Base-by-base conservation (phyloP, 2,797 vertebrate genomes). In the Psittacula echo region DNA sequence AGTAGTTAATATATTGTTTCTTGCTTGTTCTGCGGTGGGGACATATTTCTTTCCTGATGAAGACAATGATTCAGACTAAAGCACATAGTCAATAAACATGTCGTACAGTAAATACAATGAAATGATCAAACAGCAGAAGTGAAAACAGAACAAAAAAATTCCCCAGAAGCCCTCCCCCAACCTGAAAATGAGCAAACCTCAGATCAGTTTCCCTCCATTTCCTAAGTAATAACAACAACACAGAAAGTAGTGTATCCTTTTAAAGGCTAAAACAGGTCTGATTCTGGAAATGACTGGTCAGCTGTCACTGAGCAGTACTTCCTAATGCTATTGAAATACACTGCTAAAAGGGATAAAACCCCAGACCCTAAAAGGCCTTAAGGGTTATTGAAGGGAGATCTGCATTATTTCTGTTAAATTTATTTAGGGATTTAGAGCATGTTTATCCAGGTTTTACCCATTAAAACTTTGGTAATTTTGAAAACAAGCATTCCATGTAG, bases 311-410 rank as follows among this genome's bases (percentile, higher is more conserved):
- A 85, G 32, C 23, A 48, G 21, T 72, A 45, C 34, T 85, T 86
- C 50, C 58, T 76, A 78, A 75, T 66, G 37, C 27, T 89, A 5
- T 81, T 41, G 45, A 13, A 83, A 61, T 91, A 81, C 62, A 85
- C 41, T 90, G 20, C 42, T 56, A 13, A 85, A 66, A 61, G 22
- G 24, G n/a, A 48, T 50, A 32, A 75, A 60, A 1, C 0, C 5
- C 5, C 37, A 83, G 48, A 23, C 8, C 7, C 17, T 94, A 8
- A 50, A 61, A 68, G 12, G 20, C 53, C 48, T 20, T 48, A 26
- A 20, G 7, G 8, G 39, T 65, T 58, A 8, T 13, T 94, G 47
- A 64, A 73, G 29, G 29, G 64, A 48, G 37, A 53, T 37, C 41
- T 60, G 39, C 27, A 10, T 73, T 84, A 12, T 83, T 72, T 89